Base-by-base conservation (phyloP, 37 sponge, comb jelly and placozoan genomes). In the Halichondria panicea region DNA sequence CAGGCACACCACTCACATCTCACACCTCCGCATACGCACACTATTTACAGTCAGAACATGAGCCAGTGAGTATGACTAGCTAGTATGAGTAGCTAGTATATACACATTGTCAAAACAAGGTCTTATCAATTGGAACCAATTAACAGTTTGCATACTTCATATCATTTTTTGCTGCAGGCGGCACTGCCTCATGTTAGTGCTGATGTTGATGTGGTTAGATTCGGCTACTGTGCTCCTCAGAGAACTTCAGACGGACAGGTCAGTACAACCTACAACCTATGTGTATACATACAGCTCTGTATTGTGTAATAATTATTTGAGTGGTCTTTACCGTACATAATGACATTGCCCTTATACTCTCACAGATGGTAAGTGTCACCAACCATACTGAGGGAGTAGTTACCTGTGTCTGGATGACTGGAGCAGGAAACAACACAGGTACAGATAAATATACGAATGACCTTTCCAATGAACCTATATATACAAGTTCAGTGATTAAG, bases 371-470 rank as follows among this genome's bases (percentile, higher is more conserved):
- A 25, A 78, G 71, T 24, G 44, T 91, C 13, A 88, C 81, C 54
- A 95, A 91, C 64, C 89, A 91, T 59, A 91, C 92, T 28, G 22
- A 74, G 24, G 89, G 89, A 4, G 80, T 44, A 30, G 62, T 92
- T 27, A 56, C 15, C 48, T 87, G 89, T 28, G 66, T 77, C 4
- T 92, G 93, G 93, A 78, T 72, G 55, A 72, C 79, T 43, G 82
- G 93, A n/a, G n/a, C n/a, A n/a, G n/a, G 86, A 43, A 70, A 77
- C 38, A 3, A 28, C 19, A 22, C 68, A 19, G 41, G 21, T 33
- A 54, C 19, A 28, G 9, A 3, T 22, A 40, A 55, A 35, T 27
- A 84, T 91, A 1, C 30, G 74, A 19, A n/a, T n/a, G n/a, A n/a
- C n/a, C n/a, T n/a, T n/a, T n/a, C n/a, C n/a, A n/a, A n/a, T n/a